Percentiles rank a stretch among this genome's conserved stretches.
Conservation (phyloP, 2,797 vertebrate species). For the Myotis planiceps region DNA sequence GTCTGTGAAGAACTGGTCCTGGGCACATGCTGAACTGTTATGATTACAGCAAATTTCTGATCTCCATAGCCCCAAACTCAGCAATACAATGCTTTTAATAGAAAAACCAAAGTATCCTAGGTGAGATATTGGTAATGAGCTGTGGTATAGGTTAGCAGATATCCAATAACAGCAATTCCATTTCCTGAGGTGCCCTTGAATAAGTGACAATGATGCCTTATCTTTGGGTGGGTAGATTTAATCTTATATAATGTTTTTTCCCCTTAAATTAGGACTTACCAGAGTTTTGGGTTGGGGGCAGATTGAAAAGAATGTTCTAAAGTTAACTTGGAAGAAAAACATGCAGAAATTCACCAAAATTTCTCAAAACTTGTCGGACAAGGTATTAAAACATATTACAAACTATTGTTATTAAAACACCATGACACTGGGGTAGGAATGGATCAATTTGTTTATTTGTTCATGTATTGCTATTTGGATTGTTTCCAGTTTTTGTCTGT, state of each 20-base stretch:
- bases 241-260: background rate
- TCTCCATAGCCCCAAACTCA: background rate
- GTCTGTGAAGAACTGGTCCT: background rate
- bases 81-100: background rate
- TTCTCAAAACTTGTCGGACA: background rate
- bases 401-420: background rate
- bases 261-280: background rate
- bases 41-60: background rate
- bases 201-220: background rate
- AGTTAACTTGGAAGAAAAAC: constrained; percentile 14
- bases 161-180: background rate
- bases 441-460: background rate
- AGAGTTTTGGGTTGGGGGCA: background rate
- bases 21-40: background rate
- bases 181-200: background rate
- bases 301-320: background rate
- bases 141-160: background rate
- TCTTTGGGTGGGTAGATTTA: background rate
- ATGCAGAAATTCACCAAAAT: background rate
- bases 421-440: background rate
- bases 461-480: background rate
- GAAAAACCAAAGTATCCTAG: background rate
- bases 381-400: background rate
- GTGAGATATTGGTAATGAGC: background rate
- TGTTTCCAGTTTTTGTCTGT: background rate